phyloP scores from a whole-genome alignment of 2,888 invertebrate species.

The Macrostomum cliftonense region DNA sequence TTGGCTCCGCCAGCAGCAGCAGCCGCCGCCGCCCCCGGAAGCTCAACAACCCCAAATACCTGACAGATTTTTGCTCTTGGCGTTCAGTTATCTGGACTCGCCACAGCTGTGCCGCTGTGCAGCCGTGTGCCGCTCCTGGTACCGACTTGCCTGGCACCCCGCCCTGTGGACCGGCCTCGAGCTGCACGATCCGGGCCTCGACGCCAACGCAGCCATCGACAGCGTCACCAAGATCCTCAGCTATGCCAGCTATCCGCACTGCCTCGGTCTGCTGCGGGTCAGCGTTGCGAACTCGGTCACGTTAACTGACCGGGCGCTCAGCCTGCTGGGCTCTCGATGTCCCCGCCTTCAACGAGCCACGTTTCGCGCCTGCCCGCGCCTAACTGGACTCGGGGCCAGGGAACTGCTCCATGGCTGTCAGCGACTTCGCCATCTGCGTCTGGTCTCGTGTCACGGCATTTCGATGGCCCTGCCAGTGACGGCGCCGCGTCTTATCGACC shows the following conservation, averaged over 20 bases:
- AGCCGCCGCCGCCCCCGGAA: too few species aligned
- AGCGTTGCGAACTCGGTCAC: constrained; percentile 51
- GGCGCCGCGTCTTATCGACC: constrained; percentile 38
- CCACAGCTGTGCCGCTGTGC: constrained; percentile 53
- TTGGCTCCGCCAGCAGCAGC: too few species aligned
- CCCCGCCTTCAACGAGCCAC: too few species aligned
- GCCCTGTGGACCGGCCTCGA: constrained; percentile 52
- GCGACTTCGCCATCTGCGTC: too few species aligned
- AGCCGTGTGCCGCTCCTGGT: constrained; percentile 55
- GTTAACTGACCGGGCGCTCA: constrained; percentile 57
- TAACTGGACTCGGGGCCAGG: too few species aligned
- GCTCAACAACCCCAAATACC: constrained; percentile 38
- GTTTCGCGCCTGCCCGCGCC: too few species aligned
- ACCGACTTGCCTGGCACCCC: constrained; percentile 58
- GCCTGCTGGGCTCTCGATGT: constrained; percentile 56
- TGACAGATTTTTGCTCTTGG: constrained; percentile 50
- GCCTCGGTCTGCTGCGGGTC: constrained; percentile 50
- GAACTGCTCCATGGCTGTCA: too few species aligned
- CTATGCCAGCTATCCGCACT: constrained; percentile 50
- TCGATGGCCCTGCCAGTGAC: too few species aligned
- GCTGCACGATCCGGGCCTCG: constrained; percentile 45
- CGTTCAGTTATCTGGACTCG: constrained; percentile 53
- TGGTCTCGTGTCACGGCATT: too few species aligned
- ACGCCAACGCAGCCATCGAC: constrained; percentile 48
- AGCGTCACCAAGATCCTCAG: constrained; percentile 47